These are phyloP conservation scores for Poecilus cupreus DNA, from an alignment of 2,888 invertebrate genomes.

Conservation along the genomic window DNA sequence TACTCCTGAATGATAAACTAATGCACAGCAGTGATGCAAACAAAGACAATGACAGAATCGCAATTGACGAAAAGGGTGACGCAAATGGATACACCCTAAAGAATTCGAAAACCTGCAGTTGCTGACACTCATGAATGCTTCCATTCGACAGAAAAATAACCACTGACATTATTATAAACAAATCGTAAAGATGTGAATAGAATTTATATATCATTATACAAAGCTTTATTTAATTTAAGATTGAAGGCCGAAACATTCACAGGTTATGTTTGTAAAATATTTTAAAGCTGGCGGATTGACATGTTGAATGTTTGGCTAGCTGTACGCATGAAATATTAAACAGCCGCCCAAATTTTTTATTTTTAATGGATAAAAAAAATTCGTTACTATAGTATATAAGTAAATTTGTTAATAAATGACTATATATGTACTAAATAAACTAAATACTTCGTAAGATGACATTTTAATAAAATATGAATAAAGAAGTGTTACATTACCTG, in stretches of 20 bases:
- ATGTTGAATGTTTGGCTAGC: conserved; percentile 43
- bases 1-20: conserved; percentile 85
- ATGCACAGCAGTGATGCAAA: conserved; percentile 80
- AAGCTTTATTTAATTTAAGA: conserved; percentile 56
- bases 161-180: conserved; percentile 44
- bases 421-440: conserved; percentile 54
- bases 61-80: conserved; percentile 54
- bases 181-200: conserved; percentile 39
- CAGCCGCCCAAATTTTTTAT: conserved; percentile 56
- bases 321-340: conserved; percentile 42
- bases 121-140: conserved; percentile 47
- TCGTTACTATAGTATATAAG: conserved; percentile 46
- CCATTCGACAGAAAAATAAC: conserved; percentile 30
- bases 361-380: conserved; percentile 37
- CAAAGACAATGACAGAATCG: conserved; percentile 72
- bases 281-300: conserved; percentile 19
- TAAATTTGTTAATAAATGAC: conserved; percentile 46
- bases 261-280: conserved; percentile 35
- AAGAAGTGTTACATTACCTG: not conserved
- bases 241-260: conserved; percentile 28
- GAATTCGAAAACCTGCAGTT: conserved; percentile 53
- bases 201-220: conserved; percentile 49
- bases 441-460: conserved; percentile 8
- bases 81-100: conserved; percentile 48
- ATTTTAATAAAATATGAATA: not conserved